Evolutionary conservation across 2,888 invertebrate genomes (phyloP).

Genomic region (Neoascia interrupta): DNA sequence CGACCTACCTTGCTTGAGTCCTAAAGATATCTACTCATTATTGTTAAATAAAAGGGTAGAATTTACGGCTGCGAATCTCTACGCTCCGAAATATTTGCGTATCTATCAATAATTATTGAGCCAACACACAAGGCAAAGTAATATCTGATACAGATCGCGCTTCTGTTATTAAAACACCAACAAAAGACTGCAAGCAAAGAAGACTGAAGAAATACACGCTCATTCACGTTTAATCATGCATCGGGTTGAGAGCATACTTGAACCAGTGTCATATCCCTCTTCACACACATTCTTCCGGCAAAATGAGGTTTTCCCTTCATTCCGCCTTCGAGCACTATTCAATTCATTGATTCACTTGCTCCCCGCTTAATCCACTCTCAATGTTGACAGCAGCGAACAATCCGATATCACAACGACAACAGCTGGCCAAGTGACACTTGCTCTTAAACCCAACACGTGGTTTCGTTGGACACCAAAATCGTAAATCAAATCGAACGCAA

Average conservation of each 20-base stretch:
- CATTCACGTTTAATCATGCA: constrained; percentile 60
- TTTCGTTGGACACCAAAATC: constrained; percentile 27
- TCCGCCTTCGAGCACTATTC: constrained; percentile 14
- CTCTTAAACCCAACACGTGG: constrained; percentile 63
- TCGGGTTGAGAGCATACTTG: neutral
- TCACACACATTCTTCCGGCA: constrained; percentile 3
- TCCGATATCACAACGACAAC: constrained; percentile 40
- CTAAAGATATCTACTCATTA: no score
- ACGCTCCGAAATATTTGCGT: no score
- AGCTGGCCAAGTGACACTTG: constrained; percentile 65
- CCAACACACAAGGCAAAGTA: no score
- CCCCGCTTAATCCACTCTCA: constrained; percentile 34
- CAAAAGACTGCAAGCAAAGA: neutral
- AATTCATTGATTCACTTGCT: constrained; percentile 23
- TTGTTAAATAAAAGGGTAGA: no score
- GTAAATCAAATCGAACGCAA: constrained; percentile 60
- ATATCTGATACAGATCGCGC: no score
- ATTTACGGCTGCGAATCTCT: no score
- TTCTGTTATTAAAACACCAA: no score
- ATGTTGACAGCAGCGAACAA: no score
- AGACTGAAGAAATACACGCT: neutral
- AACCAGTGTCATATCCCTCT: neutral
- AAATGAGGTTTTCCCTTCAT: constrained; percentile 53
- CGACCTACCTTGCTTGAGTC: no score
- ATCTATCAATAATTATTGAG: no score